A percentile compares a stretch with the other conserved stretches of the same genome.
Evolutionary conservation across 2,888 invertebrate genomes (phyloP).

Genomic region (Phaedon cochleariae): DNA sequence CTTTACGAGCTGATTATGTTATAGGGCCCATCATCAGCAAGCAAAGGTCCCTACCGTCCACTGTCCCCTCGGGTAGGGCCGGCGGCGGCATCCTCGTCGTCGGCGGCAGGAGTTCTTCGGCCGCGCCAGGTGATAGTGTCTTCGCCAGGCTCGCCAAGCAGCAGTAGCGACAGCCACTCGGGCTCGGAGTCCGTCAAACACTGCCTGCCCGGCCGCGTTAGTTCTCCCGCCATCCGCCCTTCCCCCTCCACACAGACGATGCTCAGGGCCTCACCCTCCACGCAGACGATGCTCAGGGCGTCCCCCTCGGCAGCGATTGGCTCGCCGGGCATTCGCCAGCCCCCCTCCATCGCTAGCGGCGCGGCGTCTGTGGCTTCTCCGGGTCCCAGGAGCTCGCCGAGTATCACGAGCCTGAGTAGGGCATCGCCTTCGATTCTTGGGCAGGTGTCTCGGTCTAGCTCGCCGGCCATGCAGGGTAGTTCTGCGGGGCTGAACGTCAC

Average conservation of each 20-base stretch:
- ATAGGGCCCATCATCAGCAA: constrained; percentile 77
- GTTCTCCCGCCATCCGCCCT: constrained; percentile 61
- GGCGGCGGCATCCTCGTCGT: constrained; percentile 60
- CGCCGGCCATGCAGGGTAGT: constrained; percentile 65
- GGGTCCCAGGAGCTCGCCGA: constrained; percentile 55
- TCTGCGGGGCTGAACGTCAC: constrained; percentile 72
- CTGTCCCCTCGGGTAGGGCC: constrained; percentile 73
- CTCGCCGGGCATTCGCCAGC: constrained; percentile 49
- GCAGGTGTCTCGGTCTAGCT: constrained; percentile 56
- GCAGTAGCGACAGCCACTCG: constrained; percentile 80
- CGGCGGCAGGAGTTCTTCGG: constrained; percentile 51
- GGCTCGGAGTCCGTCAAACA: constrained; percentile 81
- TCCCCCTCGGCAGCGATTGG: constrained; percentile 53
- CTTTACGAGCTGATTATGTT: constrained; percentile 20
- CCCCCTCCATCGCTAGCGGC: constrained; percentile 43
- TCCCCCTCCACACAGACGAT: constrained; percentile 61
- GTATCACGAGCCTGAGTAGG: constrained; percentile 56
- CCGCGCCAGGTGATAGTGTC: constrained; percentile 70
- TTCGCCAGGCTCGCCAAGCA: constrained; percentile 82
- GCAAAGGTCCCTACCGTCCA: constrained; percentile 77
- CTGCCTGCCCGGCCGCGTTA: constrained; percentile 62
- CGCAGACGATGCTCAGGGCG: constrained; percentile 60
- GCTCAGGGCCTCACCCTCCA: constrained; percentile 59
- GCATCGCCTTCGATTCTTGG: constrained; percentile 62
- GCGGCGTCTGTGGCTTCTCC: constrained; percentile 39